phyloP scores from a whole-genome alignment of 2,888 invertebrate species.

The Nomada goodeniana region DNA sequence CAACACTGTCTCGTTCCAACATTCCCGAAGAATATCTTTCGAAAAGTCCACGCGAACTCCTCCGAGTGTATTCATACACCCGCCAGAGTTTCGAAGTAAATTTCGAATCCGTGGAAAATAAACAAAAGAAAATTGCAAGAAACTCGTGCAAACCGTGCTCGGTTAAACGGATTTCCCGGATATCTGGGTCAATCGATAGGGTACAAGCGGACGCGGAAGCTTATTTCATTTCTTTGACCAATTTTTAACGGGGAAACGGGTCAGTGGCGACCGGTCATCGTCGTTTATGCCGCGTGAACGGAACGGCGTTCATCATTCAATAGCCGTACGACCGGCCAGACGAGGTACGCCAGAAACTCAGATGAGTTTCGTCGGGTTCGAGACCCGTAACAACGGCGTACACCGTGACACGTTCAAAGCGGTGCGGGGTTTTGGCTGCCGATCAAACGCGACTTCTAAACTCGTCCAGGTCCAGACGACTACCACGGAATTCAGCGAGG shows the following conservation, averaged over 20 bases:
- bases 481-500: not conserved
- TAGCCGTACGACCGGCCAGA: too few relatives aligned
- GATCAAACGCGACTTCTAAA: conserved; percentile 13
- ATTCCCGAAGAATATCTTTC: not conserved
- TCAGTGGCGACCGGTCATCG: not conserved
- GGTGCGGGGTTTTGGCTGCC: not conserved
- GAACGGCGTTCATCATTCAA: not conserved
- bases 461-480: not conserved
- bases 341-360: not conserved
- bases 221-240: conserved; percentile 25
- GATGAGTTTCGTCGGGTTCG: too few relatives aligned
- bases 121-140: not conserved
- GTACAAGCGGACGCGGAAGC: conserved; percentile 6
- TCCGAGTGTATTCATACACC: not conserved
- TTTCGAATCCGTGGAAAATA: not conserved
- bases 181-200: conserved; percentile 53
- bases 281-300: not conserved
- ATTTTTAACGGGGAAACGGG: conserved; percentile 20
- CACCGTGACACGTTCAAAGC: not conserved
- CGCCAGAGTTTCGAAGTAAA: not conserved
- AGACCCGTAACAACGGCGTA: not conserved
- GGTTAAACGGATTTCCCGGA: conserved; percentile 32
- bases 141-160: not conserved
- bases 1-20: conserved; percentile 1
- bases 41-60: not conserved